Evolutionary conservation across 2,888 invertebrate species (phyloP), one percentile per base, ranked within the genome.

Genomic region (Temnothorax unifasciatus): DNA sequence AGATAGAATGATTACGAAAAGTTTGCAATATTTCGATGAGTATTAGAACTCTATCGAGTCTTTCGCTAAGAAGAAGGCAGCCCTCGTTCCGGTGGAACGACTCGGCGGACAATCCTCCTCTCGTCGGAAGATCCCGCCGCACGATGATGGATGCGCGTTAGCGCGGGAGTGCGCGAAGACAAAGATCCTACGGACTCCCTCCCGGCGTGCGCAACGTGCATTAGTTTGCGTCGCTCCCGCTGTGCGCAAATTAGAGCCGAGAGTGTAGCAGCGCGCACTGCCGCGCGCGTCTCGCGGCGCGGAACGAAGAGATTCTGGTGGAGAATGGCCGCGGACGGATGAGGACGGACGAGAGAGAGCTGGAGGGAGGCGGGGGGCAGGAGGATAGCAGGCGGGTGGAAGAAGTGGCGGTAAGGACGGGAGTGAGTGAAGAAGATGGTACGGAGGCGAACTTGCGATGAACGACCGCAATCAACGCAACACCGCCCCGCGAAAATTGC

Each of bases 161-260:
- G 93, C 93, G 94, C 94, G 93, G 93, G 93, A 92, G 93, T 93
- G 91, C 91, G 90, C 91, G 91, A 92, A 93, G 93, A 93, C 93
- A 93, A 94, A 94, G 93, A 93, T 91, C 90, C 88, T 87, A 85
- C 84, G 90, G 89, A 90, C 89, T 92, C 91, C 92, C 92, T 92
- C 93, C 92, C 90, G 92, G 92, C 92, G 92, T 90, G 92, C 92
- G 90, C 91, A 89, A 89, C 92, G 90, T 90, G 93, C 94, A 94
- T 94, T 94, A 93, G 94, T 94, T 93, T 92, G 93, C 92, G 93
- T 93, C 92, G 93, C 93, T 92, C 94, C 94, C 87, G 94, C 94
- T 94, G 94, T 83, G 94, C 92, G 93, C 93, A 94, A 94, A 94
- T 94, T 94, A 94, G 93, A 93, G 91, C 92, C 91, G 87, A 90